A percentile compares a stretch with the other conserved stretches of the same genome.
phyloP scores from a whole-genome alignment of 2,113 vertebrate genomes.

The Zapus hudsonius region DNA sequence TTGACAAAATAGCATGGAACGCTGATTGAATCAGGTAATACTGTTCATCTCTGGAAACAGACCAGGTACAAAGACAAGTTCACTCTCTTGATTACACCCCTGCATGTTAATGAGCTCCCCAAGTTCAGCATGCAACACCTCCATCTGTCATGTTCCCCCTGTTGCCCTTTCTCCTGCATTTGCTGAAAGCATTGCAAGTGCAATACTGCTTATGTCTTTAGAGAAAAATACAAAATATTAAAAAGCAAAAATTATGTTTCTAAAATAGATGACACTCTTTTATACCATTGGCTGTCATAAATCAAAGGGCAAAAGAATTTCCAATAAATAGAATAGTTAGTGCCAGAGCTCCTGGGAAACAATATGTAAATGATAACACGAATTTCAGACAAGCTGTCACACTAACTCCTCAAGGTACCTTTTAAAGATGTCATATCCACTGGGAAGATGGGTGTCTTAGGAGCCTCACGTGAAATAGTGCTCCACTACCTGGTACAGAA shows the following conservation, averaged over 20 bases:
- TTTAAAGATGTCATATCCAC: not conserved
- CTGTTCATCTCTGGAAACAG: not conserved
- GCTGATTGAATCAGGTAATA: conserved; percentile 52
- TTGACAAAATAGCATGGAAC: conserved; percentile 41
- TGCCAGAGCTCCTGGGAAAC: conserved; percentile 58
- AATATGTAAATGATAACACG: conserved; percentile 37
- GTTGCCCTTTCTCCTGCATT: conserved; percentile 23
- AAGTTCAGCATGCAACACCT: not conserved
- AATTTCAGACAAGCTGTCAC: conserved; percentile 46
- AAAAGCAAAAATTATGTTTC: conserved; percentile 47
- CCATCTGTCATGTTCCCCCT: not conserved
- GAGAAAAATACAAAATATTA: not conserved
- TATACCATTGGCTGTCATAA: not conserved
- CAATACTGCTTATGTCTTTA: not conserved
- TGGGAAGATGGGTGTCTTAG: not conserved
- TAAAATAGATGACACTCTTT: not conserved
- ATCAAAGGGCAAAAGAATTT: conserved; percentile 43
- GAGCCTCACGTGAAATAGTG: not conserved
- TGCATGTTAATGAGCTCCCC: not conserved
- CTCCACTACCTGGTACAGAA: not conserved
- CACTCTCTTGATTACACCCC: conserved; percentile 27
- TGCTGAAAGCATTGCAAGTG: not conserved
- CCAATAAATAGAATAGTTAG: conserved; percentile 52
- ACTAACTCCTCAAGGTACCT: not conserved
- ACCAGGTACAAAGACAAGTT: not conserved